These are phyloP conservation scores for Saccostrea echinata DNA, from an alignment of 1,140 invertebrate genomes.

Conservation along the genomic window DNA sequence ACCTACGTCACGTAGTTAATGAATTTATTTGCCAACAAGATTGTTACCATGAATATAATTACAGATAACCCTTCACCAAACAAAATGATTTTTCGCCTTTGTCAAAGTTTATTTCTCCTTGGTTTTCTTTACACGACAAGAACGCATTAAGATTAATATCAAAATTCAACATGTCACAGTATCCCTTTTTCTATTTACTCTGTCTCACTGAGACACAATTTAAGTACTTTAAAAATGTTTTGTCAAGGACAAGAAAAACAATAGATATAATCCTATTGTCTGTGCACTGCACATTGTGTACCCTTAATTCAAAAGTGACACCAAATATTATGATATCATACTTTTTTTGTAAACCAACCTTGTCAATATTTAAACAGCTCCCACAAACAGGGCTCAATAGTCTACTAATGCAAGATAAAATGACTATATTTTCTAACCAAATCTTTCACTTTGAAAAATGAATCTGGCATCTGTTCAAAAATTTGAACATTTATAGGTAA, in stretches of 20 bases:
- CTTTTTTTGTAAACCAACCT: not conserved
- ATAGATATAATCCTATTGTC: not conserved
- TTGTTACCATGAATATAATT: conserved; percentile 1
- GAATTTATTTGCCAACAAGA: conserved; percentile 1
- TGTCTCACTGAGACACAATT: not conserved
- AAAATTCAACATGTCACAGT: not conserved
- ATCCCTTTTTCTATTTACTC: not conserved
- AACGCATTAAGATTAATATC: not conserved
- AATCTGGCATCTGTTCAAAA: conserved; percentile 34
- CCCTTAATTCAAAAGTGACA: not conserved
- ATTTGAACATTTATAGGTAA: conserved; percentile 35
- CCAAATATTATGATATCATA: conserved; percentile 17
- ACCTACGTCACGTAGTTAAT: not conserved
- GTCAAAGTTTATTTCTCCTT: conserved; percentile 3
- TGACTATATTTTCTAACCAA: conserved; percentile 12
- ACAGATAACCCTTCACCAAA: not conserved
- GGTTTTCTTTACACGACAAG: not conserved
- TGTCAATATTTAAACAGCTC: conserved; percentile 26
- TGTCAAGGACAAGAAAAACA: conserved; percentile 16
- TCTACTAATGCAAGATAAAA: conserved; percentile 28
- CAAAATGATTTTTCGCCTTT: not conserved
- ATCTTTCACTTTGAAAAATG: conserved; percentile 28
- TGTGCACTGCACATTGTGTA: conserved; percentile 1
- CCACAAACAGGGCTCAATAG: not conserved
- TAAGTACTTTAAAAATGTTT: not conserved